phyloP scores from a whole-genome alignment of 1,140 invertebrate species.

The Lordiphosa mommai region DNA sequence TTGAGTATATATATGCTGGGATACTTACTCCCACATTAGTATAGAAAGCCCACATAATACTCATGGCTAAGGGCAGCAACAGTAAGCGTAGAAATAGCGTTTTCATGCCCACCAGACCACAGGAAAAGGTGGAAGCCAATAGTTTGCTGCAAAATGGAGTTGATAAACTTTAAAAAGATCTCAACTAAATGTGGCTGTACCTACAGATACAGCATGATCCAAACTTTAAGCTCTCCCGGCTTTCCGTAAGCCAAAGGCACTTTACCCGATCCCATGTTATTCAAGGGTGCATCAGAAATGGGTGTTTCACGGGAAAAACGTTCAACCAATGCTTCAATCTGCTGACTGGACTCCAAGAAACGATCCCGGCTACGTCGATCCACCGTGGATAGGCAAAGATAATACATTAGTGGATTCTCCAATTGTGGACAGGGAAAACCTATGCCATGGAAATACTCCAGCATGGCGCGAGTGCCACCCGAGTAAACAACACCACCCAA shows the following conservation, averaged over 20 bases:
- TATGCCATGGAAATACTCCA: slow-evolving; percentile 94
- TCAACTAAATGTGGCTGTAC: slow-evolving; percentile 55
- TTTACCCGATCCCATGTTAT: slow-evolving; percentile 84
- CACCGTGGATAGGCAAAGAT: slow-evolving; percentile 94
- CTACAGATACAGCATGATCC: slow-evolving; percentile 89
- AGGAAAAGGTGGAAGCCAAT: slow-evolving; percentile 87
- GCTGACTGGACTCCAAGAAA: slow-evolving; percentile 95
- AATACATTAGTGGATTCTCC: slow-evolving; percentile 96
- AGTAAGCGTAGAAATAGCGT: slow-evolving; percentile 88
- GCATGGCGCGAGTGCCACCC: slow-evolving; percentile 91
- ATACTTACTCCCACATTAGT: slow-evolving; percentile 83
- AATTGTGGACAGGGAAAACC: slow-evolving; percentile 95
- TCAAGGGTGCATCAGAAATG: slow-evolving; percentile 68
- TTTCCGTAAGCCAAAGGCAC: slow-evolving; percentile 87
- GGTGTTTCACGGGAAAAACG: slow-evolving; percentile 91
- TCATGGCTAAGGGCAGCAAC: slow-evolving; percentile 88
- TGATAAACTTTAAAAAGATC: neutral
- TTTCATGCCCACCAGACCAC: slow-evolving; percentile 86
- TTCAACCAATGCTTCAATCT: slow-evolving; percentile 94
- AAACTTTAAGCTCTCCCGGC: slow-evolving; percentile 86
- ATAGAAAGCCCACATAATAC: slow-evolving; percentile 90
- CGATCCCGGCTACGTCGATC: slow-evolving; percentile 87
- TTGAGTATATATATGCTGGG: rapidly evolving
- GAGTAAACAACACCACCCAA: slow-evolving; percentile 95
- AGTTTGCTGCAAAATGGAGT: slow-evolving; percentile 83